Evolutionary conservation across 2,113 vertebrate species (phyloP).

Genomic region (Ondatra zibethicus): DNA sequence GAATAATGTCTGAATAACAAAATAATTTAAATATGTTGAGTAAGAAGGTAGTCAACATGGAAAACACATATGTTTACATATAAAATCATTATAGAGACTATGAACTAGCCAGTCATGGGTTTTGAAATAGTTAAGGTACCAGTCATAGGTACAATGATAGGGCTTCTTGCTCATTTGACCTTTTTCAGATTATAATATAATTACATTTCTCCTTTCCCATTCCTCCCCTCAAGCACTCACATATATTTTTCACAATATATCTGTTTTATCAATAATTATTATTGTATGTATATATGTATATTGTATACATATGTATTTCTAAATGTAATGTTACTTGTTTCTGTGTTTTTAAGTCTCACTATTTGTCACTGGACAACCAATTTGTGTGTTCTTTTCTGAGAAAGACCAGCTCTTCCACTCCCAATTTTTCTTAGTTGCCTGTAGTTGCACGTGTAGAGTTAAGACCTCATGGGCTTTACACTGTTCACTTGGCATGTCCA

Average conservation of each 20-base stretch:
- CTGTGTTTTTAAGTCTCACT: too few relatives aligned
- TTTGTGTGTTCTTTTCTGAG: too few relatives aligned
- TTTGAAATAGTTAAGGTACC: not conserved
- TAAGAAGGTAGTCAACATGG: not conserved
- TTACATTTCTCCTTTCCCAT: too few relatives aligned
- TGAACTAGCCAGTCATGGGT: not conserved
- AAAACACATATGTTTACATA: not conserved
- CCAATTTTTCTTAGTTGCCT: not conserved
- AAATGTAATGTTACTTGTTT: too few relatives aligned
- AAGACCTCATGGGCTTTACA: not conserved
- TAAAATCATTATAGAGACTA: not conserved
- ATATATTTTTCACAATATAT: too few relatives aligned
- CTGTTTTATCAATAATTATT: too few relatives aligned
- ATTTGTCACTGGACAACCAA: too few relatives aligned
- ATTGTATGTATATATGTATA: too few relatives aligned
- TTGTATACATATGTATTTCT: too few relatives aligned
- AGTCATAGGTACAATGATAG: not conserved
- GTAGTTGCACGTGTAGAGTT: not conserved
- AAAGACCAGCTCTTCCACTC: too few relatives aligned
- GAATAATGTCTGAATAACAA: not conserved
- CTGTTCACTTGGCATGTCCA: not conserved
- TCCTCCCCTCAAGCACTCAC: too few relatives aligned
- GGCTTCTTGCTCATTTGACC: not conserved
- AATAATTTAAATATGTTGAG: not conserved
- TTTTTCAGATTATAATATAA: too few relatives aligned